Percentiles rank a stretch among this genome's conserved stretches.
Conservation (phyloP, 2,888 invertebrate species). For the Oxytorus armatus region DNA sequence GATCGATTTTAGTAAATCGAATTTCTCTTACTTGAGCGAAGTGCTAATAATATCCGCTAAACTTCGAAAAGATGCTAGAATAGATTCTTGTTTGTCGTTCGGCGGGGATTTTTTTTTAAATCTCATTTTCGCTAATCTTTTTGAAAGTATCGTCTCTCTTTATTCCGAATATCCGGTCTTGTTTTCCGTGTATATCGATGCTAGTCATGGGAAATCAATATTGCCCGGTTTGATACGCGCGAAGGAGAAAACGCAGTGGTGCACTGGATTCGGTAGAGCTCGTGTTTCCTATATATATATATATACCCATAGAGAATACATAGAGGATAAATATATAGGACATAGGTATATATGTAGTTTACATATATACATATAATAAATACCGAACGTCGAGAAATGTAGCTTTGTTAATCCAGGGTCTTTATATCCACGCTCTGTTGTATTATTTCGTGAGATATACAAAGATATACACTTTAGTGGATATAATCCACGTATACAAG, state of each 20-base stretch:
- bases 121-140: too few relatives aligned
- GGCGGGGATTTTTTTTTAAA: too few relatives aligned
- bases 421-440: constrained; percentile 21
- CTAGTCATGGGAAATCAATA: constrained; percentile 51
- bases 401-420: constrained; percentile 45
- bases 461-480: background rate
- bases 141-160: too few relatives aligned
- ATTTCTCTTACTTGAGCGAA: too few relatives aligned
- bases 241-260: background rate
- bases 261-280: background rate
- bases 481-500: constrained; percentile 9
- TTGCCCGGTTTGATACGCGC: constrained; percentile 1
- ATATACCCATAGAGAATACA: too few relatives aligned
- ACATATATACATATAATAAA: background rate
- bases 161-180: constrained; percentile 22
- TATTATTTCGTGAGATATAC: background rate
- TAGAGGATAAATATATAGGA: too few relatives aligned
- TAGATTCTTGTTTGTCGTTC: too few relatives aligned
- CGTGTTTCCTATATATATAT: background rate
- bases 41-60: too few relatives aligned
- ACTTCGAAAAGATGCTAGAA: too few relatives aligned
- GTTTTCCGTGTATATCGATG: constrained; percentile 6
- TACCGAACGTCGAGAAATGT: constrained; percentile 37
- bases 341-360: background rate
- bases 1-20: too few relatives aligned